Evolutionary conservation across 2,888 invertebrate species (phyloP).

Genomic region (Thalpophila matura): DNA sequence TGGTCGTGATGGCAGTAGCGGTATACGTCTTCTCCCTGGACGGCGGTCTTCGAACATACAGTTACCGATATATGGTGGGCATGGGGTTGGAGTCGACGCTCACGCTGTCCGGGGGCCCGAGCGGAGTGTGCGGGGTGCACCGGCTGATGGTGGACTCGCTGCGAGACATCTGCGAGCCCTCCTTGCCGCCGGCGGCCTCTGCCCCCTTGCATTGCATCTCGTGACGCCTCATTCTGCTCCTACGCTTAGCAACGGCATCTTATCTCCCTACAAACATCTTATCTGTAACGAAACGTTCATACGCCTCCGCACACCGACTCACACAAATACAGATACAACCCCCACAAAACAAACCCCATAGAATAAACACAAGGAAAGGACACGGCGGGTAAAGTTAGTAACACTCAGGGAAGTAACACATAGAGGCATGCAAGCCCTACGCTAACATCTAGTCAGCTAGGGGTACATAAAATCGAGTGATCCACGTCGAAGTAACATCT

Average conservation of each 20-base stretch:
- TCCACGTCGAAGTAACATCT: slow-evolving; percentile 77
- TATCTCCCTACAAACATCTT: slow-evolving; percentile 86
- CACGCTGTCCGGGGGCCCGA: slow-evolving; percentile 93
- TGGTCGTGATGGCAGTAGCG: slow-evolving; percentile 34
- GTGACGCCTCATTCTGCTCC: slow-evolving; percentile 85
- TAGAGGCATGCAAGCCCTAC: slow-evolving; percentile 87
- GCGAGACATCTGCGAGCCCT: slow-evolving; percentile 92
- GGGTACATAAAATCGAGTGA: slow-evolving; percentile 72
- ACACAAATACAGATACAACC: slow-evolving; percentile 70
- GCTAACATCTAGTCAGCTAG: slow-evolving; percentile 84
- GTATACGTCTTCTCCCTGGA: slow-evolving; percentile 79
- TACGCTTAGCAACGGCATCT: slow-evolving; percentile 86
- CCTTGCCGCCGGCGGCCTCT: slow-evolving; percentile 80
- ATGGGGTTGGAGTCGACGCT: slow-evolving; percentile 96
- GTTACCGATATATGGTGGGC: slow-evolving; percentile 97
- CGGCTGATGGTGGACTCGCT: slow-evolving; percentile 93
- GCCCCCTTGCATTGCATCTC: slow-evolving; percentile 84
- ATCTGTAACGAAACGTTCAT: slow-evolving; percentile 84
- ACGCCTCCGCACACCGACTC: slow-evolving; percentile 75
- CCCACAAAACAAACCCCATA: slow-evolving; percentile 71
- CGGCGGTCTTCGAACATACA: slow-evolving; percentile 71
- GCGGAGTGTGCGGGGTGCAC: slow-evolving; percentile 87
- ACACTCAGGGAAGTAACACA: slow-evolving; percentile 82
- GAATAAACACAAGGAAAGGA: slow-evolving; percentile 74
- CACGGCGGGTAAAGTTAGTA: slow-evolving; percentile 75